A percentile compares a stretch with the other conserved stretches of the same genome.
Evolutionary conservation across 1,140 invertebrate genomes (phyloP).

Genomic region (Aporrectodea caliginosa): DNA sequence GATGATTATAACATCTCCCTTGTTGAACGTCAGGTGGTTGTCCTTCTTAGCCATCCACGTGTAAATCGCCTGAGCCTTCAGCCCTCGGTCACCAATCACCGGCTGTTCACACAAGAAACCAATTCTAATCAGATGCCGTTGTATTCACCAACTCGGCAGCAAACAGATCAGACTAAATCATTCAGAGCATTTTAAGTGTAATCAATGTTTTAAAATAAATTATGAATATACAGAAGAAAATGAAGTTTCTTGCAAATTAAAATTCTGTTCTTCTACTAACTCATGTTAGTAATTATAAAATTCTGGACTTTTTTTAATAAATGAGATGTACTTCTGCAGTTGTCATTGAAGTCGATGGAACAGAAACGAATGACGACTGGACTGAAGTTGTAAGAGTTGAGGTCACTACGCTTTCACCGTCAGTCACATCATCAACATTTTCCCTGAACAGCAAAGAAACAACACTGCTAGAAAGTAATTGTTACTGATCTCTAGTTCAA

Average conservation of each 20-base stretch:
- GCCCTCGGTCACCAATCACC: constrained; percentile 38
- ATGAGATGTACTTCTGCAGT: background rate
- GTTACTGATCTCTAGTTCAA: background rate
- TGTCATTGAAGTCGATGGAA: constrained; percentile 19
- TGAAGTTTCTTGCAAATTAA: too few relatives aligned
- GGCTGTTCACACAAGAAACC: background rate
- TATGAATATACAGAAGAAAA: too few relatives aligned
- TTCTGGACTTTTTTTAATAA: too few relatives aligned
- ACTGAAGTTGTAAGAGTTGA: background rate
- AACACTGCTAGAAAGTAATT: background rate
- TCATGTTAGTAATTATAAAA: too few relatives aligned
- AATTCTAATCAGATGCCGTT: too few relatives aligned
- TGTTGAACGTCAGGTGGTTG: constrained; percentile 66
- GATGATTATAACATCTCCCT: constrained; percentile 66
- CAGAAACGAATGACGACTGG: background rate
- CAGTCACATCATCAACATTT: background rate
- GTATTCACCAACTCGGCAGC: too few relatives aligned
- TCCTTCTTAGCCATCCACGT: constrained; percentile 66
- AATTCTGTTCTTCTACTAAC: too few relatives aligned
- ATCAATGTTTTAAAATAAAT: too few relatives aligned
- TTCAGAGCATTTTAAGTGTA: too few relatives aligned
- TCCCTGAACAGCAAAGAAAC: background rate
- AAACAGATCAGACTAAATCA: too few relatives aligned
- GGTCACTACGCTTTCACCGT: background rate
- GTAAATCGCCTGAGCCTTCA: constrained; percentile 62